Evolutionary conservation across 2,113 vertebrate species (phyloP).

Genomic region (Polypterus bichir): DNA sequence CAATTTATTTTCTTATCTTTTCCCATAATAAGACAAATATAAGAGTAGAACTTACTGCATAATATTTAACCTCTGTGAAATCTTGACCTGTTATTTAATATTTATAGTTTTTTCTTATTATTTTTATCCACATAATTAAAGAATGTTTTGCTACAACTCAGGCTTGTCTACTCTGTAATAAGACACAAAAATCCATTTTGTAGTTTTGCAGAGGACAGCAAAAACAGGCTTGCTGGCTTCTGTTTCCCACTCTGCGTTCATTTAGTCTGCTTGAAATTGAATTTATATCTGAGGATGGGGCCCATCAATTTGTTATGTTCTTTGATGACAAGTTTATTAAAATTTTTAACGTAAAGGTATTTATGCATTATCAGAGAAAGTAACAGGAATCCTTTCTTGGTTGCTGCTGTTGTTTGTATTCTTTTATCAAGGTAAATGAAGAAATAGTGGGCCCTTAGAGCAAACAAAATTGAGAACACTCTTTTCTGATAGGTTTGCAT

Average conservation of each 20-base stretch:
- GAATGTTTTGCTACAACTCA: not conserved
- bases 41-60: slow-evolving; percentile 3
- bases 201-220: slow-evolving; percentile 47
- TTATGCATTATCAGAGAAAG: slow-evolving; percentile 46
- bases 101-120: not conserved
- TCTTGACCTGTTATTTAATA: not conserved
- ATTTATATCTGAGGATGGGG: slow-evolving; percentile 44
- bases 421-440: not conserved
- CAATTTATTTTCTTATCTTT: slow-evolving; percentile 2
- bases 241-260: slow-evolving; percentile 21
- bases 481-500: no score
- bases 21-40: slow-evolving; percentile 1
- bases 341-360: slow-evolving; percentile 36
- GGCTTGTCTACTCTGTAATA: slow-evolving; percentile 10
- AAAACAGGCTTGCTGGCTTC: slow-evolving; percentile 17
- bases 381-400: not conserved
- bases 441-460: no score
- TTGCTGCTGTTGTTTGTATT: not conserved
- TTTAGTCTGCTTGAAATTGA: slow-evolving; percentile 33
- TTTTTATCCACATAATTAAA: slow-evolving; percentile 13
- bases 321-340: slow-evolving; percentile 71
- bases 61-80: slow-evolving; percentile 3
- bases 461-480: no score
- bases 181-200: slow-evolving; percentile 30
- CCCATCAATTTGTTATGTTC: slow-evolving; percentile 53